Conservation (phyloP, 2,113 vertebrate genomes). For the Cochlearius cochlearius region DNA sequence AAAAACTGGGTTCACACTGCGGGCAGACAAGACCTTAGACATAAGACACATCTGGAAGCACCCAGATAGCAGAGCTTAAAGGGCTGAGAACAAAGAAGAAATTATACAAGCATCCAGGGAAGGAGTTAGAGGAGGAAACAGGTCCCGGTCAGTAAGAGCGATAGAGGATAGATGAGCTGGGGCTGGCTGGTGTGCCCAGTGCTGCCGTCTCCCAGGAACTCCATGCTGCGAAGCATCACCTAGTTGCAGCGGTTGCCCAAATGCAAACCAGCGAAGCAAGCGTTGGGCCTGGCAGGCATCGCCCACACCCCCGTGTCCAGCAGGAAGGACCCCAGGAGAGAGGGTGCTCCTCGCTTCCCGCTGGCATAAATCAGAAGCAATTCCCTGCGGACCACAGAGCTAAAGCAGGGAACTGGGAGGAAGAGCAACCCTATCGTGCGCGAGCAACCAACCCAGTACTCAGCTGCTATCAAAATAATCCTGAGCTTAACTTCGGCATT, state of each 20-base stretch:
- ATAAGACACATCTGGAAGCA: neutral
- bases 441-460: neutral
- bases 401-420: neutral
- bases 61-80: neutral
- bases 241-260: neutral
- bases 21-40: neutral
- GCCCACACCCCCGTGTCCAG: neutral
- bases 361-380: neutral
- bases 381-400: neutral
- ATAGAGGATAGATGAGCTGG: neutral
- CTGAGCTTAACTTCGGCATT: neutral
- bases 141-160: fast-evolving
- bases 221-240: neutral
- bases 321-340: neutral
- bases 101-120: fast-evolving
- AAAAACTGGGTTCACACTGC: neutral
- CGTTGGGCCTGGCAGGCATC: too few species aligned
- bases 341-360: neutral
- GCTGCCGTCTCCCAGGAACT: neutral
- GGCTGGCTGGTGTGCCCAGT: neutral
- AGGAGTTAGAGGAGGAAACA: neutral
- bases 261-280: neutral
- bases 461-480: neutral
- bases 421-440: neutral
- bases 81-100: neutral